These are phyloP conservation scores for Margaritifera margaritifera DNA, from an alignment of 2,888 invertebrate species.

Conservation along the genomic window DNA sequence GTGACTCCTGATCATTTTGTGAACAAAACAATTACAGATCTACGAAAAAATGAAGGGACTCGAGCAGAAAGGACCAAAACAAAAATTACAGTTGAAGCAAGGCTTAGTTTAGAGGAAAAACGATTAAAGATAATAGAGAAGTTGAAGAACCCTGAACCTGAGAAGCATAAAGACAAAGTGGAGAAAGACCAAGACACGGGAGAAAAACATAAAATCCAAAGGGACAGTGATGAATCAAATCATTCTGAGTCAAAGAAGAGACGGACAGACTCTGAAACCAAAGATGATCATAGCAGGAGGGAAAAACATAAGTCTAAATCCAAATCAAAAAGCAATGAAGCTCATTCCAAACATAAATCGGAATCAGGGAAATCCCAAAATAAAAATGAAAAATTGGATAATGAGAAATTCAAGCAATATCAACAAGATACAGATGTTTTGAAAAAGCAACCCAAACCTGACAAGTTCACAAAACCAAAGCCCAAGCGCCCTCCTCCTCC, in stretches of 20 bases:
- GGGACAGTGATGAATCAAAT: too few relatives aligned
- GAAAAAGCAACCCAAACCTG: constrained; percentile 13
- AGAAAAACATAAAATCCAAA: not conserved
- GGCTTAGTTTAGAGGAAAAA: constrained; percentile 10
- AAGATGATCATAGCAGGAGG: constrained; percentile 1
- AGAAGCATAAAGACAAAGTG: not conserved
- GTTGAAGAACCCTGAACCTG: constrained; percentile 7
- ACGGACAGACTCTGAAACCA: not conserved
- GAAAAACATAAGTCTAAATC: constrained; percentile 11
- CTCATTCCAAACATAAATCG: too few relatives aligned
- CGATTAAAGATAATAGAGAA: constrained; percentile 15
- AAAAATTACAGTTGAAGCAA: constrained; percentile 6
- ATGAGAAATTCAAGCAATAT: constrained; percentile 14
- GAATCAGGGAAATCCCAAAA: constrained; percentile 4
- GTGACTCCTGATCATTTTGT: too few relatives aligned
- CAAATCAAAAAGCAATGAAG: too few relatives aligned
- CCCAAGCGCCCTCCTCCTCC: constrained; percentile 42
- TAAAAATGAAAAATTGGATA: constrained; percentile 4
- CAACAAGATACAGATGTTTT: constrained; percentile 20
- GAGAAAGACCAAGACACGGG: not conserved
- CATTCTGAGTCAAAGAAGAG: too few relatives aligned
- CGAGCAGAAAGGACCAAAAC: constrained; percentile 2
- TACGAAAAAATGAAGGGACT: not conserved
- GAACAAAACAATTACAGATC: too few relatives aligned
- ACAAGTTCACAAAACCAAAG: constrained; percentile 24